These are phyloP conservation scores for Ctenomys sociabilis DNA, from an alignment of 2,113 vertebrate genomes.

Conservation along the genomic window DNA sequence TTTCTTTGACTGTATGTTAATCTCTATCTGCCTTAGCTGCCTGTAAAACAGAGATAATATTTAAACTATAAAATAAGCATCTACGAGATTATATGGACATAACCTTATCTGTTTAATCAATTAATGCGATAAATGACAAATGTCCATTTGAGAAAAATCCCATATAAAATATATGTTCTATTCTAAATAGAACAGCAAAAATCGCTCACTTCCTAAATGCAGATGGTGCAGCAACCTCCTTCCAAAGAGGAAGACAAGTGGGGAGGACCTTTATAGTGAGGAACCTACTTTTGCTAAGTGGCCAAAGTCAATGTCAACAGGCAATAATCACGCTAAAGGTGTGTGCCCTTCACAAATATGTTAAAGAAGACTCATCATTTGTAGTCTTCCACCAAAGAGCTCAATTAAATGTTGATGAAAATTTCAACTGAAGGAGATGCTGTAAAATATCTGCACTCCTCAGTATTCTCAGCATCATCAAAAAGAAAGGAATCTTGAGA, in stretches of 20 bases:
- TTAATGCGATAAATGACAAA: not conserved
- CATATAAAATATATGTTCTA: not conserved
- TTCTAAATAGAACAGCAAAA: not conserved
- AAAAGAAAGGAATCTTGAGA: not conserved
- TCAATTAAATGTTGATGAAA: not conserved
- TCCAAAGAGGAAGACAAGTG: not conserved
- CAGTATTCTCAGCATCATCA: not conserved
- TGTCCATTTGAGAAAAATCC: not conserved
- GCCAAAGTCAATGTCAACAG: not conserved
- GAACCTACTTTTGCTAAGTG: not conserved
- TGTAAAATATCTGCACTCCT: not conserved
- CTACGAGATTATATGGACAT: not conserved
- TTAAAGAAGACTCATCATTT: not conserved
- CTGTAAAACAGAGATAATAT: not conserved
- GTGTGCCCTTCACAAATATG: too few relatives aligned
- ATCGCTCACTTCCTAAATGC: too few relatives aligned
- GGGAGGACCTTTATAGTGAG: too few relatives aligned
- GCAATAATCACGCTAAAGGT: not conserved
- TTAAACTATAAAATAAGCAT: not conserved
- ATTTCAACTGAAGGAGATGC: too few relatives aligned
- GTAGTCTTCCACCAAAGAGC: not conserved
- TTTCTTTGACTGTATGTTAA: not conserved
- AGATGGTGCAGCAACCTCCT: not conserved
- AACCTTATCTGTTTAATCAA: not conserved
- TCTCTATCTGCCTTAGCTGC: not conserved